These are phyloP conservation scores for Clamator glandarius DNA, from an alignment of 2,797 vertebrate species.

Conservation along the genomic window DNA sequence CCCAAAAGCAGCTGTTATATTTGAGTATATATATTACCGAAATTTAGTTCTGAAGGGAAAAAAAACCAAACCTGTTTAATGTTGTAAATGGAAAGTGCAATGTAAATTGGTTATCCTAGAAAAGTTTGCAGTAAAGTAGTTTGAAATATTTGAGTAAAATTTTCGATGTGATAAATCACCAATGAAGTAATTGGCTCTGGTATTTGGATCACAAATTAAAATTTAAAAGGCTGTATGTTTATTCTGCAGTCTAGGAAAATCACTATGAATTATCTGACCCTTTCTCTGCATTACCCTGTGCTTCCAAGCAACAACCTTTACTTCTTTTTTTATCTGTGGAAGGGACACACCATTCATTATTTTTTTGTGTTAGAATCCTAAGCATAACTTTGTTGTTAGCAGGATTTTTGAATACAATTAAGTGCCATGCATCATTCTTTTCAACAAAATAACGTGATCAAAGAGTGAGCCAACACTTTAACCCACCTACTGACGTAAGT, in stretches of 20 bases:
- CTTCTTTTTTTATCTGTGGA: background rate
- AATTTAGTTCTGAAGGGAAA: background rate
- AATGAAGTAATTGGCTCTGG: background rate
- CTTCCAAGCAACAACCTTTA: background rate
- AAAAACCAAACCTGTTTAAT: background rate
- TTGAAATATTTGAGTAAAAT: background rate
- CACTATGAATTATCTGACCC: background rate
- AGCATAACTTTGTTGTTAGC: background rate
- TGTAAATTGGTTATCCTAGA: background rate
- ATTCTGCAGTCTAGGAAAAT: background rate
- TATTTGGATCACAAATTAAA: background rate
- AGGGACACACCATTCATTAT: background rate
- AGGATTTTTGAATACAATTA: background rate
- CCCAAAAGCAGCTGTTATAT: background rate
- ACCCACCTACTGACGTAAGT: background rate
- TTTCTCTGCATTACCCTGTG: background rate
- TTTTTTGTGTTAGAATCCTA: background rate
- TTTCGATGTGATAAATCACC: background rate
- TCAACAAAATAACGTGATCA: background rate
- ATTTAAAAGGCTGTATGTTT: background rate
- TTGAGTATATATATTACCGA: background rate
- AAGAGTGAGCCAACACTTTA: background rate
- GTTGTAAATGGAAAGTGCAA: background rate
- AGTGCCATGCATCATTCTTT: background rate
- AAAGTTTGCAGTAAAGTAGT: background rate